Percentiles rank a stretch among this genome's conserved stretches.
Evolutionary conservation across 2,113 vertebrate species (phyloP).

Genomic region (Paedocypris sp.): DNA sequence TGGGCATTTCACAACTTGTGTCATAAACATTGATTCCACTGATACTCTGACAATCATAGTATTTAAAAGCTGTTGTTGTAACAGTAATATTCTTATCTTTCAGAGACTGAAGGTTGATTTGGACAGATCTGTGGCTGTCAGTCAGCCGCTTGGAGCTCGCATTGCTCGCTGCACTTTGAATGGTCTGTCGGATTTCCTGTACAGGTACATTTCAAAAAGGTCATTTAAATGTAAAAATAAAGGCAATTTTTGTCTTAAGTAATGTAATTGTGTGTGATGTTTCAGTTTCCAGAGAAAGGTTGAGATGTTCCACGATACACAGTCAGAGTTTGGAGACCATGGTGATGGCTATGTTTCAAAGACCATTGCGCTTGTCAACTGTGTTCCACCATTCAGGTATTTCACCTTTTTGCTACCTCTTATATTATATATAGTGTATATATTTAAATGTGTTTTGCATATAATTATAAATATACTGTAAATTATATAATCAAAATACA

Average conservation of each 20-base stretch:
- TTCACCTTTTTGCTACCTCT: neutral
- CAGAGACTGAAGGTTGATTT: slow-evolving; percentile 79
- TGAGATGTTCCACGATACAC: slow-evolving; percentile 72
- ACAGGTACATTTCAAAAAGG: slow-evolving; percentile 62
- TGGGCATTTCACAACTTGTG: too few species aligned
- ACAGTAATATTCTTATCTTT: too few species aligned
- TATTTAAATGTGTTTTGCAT: too few species aligned
- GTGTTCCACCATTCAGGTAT: slow-evolving; percentile 74
- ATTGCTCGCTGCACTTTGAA: slow-evolving; percentile 75
- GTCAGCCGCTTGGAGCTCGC: slow-evolving; percentile 69
- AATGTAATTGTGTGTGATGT: neutral
- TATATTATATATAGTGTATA: too few species aligned
- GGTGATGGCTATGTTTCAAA: slow-evolving; percentile 61
- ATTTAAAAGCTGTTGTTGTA: neutral
- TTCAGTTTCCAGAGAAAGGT: slow-evolving; percentile 81
- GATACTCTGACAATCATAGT: too few species aligned
- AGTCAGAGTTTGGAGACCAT: slow-evolving; percentile 55
- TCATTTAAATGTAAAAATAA: neutral
- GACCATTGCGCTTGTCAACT: slow-evolving; percentile 77
- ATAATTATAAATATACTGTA: too few species aligned
- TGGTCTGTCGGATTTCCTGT: slow-evolving; percentile 76
- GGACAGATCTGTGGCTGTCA: slow-evolving; percentile 76
- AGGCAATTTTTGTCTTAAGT: neutral
- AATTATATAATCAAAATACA: neutral
- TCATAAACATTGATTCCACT: too few species aligned